Base-by-base conservation (phyloP, 2,113 vertebrate species). In the Seriola rivoliana region DNA sequence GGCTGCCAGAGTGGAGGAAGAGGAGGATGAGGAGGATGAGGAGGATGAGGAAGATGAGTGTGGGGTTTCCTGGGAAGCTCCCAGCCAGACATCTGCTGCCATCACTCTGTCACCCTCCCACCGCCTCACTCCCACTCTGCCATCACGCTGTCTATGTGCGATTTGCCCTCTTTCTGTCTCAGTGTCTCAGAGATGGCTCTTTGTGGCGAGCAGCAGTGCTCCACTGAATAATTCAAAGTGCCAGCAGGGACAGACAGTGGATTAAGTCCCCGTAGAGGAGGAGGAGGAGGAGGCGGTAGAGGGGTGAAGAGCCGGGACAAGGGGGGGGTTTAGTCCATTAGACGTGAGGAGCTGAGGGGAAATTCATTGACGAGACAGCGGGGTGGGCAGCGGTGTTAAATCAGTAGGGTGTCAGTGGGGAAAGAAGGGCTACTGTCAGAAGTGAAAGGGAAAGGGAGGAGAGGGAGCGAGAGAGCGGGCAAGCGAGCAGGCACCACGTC, bases 41-140 rank as follows among this genome's bases (percentile, higher is more conserved):
- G 78, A 82, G 67, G 63, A 54, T 57, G 81, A 87, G 65, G 67
- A 90, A 87, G 90, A 85, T 25, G 54, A 92, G 90, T 89, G 76
- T 85, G 90, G 92, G 87, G 86, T 91, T 92, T 93, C 89, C 89
- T 91, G 71, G 85, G 93, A 91, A 91, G 90, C 91, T 91, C 90
- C 86, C 86, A 75, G 84, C 59, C 73, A 62, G 78, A 90, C 93
- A 93, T 87, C 89, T 93, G 93, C 84, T 92, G 81, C 93, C 81
- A 85, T 94, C 91, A 88, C 81, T 94, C 88, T 46, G 8, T 81
- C 81, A 29, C 42, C 60, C 59, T 50, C 71, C 38, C 66, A 38
- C 72, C 67, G 36, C 59, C 36, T 71, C 80, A 19, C 82, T 68
- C 70, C 46, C 50, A 54, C 73, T 36, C n/a, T 44, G 59, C 68